Evolutionary conservation across 2,888 invertebrate genomes (phyloP), one percentile per base, ranked within the genome.

Genomic region (Noctuana brunneofusca): DNA sequence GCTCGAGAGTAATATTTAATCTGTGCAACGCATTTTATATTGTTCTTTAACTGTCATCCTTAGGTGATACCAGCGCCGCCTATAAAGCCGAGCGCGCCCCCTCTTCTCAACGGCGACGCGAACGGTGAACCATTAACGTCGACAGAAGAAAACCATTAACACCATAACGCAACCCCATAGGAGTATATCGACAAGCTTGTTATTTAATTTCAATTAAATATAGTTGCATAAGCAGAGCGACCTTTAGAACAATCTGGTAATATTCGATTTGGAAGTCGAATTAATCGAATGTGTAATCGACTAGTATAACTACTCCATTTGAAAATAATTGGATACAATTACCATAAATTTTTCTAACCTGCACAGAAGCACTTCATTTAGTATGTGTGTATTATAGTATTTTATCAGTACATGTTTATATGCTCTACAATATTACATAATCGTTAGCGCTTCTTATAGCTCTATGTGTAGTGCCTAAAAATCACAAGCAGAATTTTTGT

Each of bases 1-100:
- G n/a, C n/a, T n/a, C n/a, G 27, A 27, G 8, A 3, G 3, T 35
- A 46, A 12, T 22, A 24, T 46, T 46, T n/a, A 18, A 3, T 20
- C 20, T 20, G 20, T 46, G 12, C 46, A n/a, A n/a, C n/a, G n/a
- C n/a, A n/a, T n/a, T n/a, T n/a, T n/a, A n/a, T n/a, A 18, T 27
- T 46, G 8, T 20, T 69, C 68, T 66, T 58, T 8, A 12, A 27
- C 63, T 55, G 71, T 52, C 43, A 43, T 43, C 43, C 65, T 27
- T 83, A 91, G 91, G 87, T 90, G 79, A 90, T 91, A 78, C 91
- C 91, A 67, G 91, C 91, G 53, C 91, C 91, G 66, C 87, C 78
- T 50, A 88, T 91, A 67, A 84, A 83, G 71, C 73, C 81, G 20
- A 83, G 80, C 1, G 71, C 72, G n/a, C 80, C 83, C 48, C 82